A percentile compares a stretch with the other conserved stretches of the same genome.
Evolutionary conservation across 2,888 invertebrate species (phyloP).

Genomic region (Malthinus seriepunctatus): DNA sequence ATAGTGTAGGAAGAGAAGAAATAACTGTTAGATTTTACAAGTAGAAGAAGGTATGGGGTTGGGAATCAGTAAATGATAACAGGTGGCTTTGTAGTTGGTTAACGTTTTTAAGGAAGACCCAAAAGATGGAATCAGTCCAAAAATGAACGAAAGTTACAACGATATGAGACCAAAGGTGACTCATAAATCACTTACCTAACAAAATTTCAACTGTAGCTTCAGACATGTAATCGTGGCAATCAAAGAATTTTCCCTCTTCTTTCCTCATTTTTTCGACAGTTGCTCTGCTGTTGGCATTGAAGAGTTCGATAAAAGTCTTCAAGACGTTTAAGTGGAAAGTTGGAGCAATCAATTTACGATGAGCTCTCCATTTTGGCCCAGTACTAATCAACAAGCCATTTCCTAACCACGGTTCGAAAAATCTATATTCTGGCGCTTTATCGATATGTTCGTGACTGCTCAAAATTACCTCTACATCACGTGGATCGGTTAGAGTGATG

Average conservation of each 20-base stretch:
- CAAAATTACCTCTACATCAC: constrained; percentile 76
- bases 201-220: constrained; percentile 84
- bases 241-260: constrained; percentile 72
- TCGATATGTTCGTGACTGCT: constrained; percentile 81
- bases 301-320: constrained; percentile 83
- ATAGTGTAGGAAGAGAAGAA: too few relatives aligned
- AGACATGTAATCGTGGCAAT: constrained; percentile 84
- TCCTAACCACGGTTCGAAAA: constrained; percentile 85
- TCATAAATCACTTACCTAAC: constrained; percentile 21
- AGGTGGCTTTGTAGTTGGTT: too few relatives aligned
- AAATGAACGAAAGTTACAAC: too few relatives aligned
- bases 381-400: constrained; percentile 80
- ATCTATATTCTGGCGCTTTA: constrained; percentile 77
- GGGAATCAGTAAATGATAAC: too few relatives aligned
- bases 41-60: too few relatives aligned
- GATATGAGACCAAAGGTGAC: too few relatives aligned
- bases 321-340: constrained; percentile 87
- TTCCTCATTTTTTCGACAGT: constrained; percentile 75
- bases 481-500: constrained; percentile 76
- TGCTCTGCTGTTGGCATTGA: constrained; percentile 79
- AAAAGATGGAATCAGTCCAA: too few relatives aligned
- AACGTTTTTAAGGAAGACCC: too few relatives aligned
- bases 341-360: constrained; percentile 84
- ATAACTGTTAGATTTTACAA: too few relatives aligned
- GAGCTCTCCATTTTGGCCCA: constrained; percentile 83